These are phyloP conservation scores for Mayetiola destructor DNA, from an alignment of 2,888 invertebrate genomes.

Conservation along the genomic window DNA sequence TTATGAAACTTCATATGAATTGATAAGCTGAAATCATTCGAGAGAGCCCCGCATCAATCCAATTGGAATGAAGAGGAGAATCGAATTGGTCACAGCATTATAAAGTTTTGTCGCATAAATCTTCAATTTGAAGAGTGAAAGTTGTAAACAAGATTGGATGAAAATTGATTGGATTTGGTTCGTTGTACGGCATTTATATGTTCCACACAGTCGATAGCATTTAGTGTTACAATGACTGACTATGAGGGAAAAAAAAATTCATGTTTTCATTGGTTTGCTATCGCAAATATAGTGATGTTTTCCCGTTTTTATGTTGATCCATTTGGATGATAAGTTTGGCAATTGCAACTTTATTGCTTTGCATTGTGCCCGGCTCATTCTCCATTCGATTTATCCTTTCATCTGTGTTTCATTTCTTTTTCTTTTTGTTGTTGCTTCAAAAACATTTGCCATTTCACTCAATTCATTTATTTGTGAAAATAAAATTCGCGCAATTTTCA, in stretches of 20 bases:
- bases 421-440: no score
- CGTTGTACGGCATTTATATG: no score
- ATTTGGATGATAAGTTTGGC: not conserved
- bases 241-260: not conserved
- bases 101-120: constrained; percentile 13
- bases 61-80: not conserved
- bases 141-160: constrained; percentile 13
- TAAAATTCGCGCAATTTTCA: not conserved
- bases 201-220: no score
- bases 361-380: no score
- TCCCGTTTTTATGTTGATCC: not conserved
- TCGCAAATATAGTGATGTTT: not conserved
- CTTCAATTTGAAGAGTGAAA: constrained; percentile 12
- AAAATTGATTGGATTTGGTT: constrained; percentile 13
- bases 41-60: no score
- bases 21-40: constrained; percentile 4
- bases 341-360: constrained; percentile 2
- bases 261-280: not conserved
- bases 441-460: no score
- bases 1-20: not conserved
- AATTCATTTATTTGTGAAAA: no score
- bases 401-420: no score
- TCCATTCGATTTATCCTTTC: no score
- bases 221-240: not conserved
- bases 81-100: constrained; percentile 13